Conservation (phyloP, 2,888 invertebrate species). For the Archips xylosteana region DNA sequence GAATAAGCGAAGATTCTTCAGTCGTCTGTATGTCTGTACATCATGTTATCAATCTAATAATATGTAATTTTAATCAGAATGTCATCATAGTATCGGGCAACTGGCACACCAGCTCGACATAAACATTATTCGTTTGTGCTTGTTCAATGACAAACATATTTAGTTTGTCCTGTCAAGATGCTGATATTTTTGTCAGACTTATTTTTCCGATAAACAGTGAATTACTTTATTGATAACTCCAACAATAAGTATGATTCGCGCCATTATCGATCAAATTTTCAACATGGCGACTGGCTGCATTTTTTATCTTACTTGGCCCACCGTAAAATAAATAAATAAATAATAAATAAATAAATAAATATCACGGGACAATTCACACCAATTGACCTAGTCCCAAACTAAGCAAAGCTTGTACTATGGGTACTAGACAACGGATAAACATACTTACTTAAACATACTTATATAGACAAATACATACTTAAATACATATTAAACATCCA, state of each 20-base stretch:
- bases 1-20: neutral
- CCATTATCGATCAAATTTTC: neutral
- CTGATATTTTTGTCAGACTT: neutral
- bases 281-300: no score
- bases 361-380: no score
- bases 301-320: no score
- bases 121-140: neutral
- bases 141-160: neutral
- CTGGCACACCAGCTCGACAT: slow-evolving; percentile 2
- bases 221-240: neutral
- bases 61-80: neutral
- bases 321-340: no score
- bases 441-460: no score
- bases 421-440: no score
- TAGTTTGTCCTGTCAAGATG: neutral
- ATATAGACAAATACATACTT: no score
- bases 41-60: neutral
- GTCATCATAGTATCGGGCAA: slow-evolving; percentile 4
- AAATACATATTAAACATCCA: no score
- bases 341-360: no score
- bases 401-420: no score
- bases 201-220: neutral
- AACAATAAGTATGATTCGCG: neutral
- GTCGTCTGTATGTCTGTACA: neutral
- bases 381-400: no score